Conservation (phyloP, 2,888 invertebrate genomes). For the Calliopum simillimum region DNA sequence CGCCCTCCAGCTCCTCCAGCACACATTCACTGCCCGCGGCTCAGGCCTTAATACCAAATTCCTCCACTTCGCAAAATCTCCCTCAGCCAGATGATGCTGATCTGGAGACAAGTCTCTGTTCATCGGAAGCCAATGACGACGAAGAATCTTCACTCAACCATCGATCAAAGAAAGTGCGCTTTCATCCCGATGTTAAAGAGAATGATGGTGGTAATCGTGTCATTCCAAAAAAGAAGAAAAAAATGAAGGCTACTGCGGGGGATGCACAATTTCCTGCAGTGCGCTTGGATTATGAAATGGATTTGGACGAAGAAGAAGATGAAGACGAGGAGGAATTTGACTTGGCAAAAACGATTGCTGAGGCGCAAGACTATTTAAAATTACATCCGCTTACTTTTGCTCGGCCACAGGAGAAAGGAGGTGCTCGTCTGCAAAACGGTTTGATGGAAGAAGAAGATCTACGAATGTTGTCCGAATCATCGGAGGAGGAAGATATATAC, state of each 20-base stretch:
- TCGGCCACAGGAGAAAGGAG: slow-evolving; percentile 50
- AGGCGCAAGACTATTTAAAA: slow-evolving; percentile 56
- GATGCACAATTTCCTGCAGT: not conserved
- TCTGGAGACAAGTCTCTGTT: slow-evolving; percentile 38
- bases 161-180: slow-evolving; percentile 55
- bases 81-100: slow-evolving; percentile 12
- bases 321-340: slow-evolving; percentile 55
- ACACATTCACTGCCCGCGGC: slow-evolving; percentile 41
- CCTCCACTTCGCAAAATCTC: slow-evolving; percentile 30
- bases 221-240: slow-evolving; percentile 50
- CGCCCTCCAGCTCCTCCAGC: too few relatives aligned
- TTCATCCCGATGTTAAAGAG: slow-evolving; percentile 58
- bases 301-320: slow-evolving; percentile 44
- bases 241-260: slow-evolving; percentile 36
- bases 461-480: slow-evolving; percentile 42
- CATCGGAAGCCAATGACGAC: slow-evolving; percentile 41
- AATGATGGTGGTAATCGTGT: slow-evolving; percentile 57
- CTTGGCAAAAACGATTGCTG: slow-evolving; percentile 55
- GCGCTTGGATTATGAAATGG: slow-evolving; percentile 40
- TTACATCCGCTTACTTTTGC: slow-evolving; percentile 59
- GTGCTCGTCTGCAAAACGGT: slow-evolving; percentile 48
- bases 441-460: slow-evolving; percentile 50
- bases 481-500: slow-evolving; percentile 50
- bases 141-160: slow-evolving; percentile 41
- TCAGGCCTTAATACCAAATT: slow-evolving; percentile 36